phyloP scores from a whole-genome alignment of 53 echinoderm and acorn worm genomes.

The Glandiceps talaboti region DNA sequence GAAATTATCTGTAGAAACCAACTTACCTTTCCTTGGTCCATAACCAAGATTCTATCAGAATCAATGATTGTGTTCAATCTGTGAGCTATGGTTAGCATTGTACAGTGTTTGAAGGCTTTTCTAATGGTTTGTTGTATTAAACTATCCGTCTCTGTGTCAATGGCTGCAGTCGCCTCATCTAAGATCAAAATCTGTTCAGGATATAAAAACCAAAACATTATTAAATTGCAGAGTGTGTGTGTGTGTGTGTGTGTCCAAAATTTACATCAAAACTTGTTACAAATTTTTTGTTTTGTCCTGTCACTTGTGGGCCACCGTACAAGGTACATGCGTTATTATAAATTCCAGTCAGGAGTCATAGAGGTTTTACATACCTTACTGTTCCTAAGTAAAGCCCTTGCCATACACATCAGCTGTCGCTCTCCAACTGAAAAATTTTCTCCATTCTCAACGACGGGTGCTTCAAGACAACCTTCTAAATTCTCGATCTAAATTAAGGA shows the following conservation, averaged over 20 bases:
- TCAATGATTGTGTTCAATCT: conserved; percentile 45
- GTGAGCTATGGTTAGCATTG: conserved; percentile 57
- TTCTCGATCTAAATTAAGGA: conserved; percentile 29
- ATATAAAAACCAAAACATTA: too few relatives aligned
- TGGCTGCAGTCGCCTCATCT: conserved; percentile 61
- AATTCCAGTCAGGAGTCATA: background rate
- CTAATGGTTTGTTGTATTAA: conserved; percentile 45
- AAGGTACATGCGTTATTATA: too few relatives aligned
- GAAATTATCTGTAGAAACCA: too few relatives aligned
- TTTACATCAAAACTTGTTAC: too few relatives aligned
- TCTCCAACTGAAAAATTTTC: conserved; percentile 83
- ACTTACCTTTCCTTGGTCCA: conserved; percentile 41
- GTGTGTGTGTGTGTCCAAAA: too few relatives aligned
- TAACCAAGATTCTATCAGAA: conserved; percentile 44
- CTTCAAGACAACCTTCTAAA: conserved; percentile 45
- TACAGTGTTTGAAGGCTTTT: conserved; percentile 35
- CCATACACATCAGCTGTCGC: conserved; percentile 76
- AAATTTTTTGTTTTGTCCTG: too few relatives aligned
- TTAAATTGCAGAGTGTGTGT: background rate
- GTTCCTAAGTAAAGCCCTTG: conserved; percentile 64
- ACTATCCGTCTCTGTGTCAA: conserved; percentile 53
- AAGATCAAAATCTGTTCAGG: conserved; percentile 34
- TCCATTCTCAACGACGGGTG: conserved; percentile 60
- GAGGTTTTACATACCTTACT: conserved; percentile 37
- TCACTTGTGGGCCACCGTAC: background rate